Evolutionary conservation across 2,888 invertebrate genomes (phyloP).

Genomic region (Brachylomia viminalis): DNA sequence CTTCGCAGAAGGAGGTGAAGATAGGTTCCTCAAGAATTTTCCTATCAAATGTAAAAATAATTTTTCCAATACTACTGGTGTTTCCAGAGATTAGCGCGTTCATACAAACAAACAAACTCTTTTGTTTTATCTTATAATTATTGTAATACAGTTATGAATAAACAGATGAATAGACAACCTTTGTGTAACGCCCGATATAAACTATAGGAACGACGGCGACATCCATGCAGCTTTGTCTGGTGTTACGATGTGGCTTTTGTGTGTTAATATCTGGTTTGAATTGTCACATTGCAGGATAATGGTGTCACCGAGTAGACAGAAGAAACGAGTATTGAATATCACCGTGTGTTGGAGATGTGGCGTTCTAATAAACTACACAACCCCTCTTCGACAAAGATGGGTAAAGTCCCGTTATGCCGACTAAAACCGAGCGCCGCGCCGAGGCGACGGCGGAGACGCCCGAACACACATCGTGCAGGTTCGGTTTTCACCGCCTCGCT

Average conservation of each 20-base stretch:
- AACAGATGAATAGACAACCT: slow-evolving; percentile 17
- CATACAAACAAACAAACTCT: not conserved
- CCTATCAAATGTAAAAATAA: not conserved
- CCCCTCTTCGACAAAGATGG: too few relatives aligned
- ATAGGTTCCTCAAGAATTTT: not conserved
- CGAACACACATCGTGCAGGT: too few relatives aligned
- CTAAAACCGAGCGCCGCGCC: too few relatives aligned
- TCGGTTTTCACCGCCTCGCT: too few relatives aligned
- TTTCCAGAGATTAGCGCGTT: not conserved
- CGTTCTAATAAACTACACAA: too few relatives aligned
- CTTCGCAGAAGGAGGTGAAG: too few relatives aligned
- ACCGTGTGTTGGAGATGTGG: not conserved
- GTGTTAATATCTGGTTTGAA: slow-evolving; percentile 1
- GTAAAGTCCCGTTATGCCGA: too few relatives aligned
- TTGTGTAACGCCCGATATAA: slow-evolving; percentile 21
- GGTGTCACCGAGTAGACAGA: not conserved
- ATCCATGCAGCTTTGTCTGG: slow-evolving; percentile 33
- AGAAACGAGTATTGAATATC: not conserved
- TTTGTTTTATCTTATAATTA: not conserved
- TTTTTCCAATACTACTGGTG: not conserved
- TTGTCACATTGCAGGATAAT: slow-evolving; percentile 15
- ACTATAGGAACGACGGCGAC: slow-evolving; percentile 1
- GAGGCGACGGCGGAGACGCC: too few relatives aligned
- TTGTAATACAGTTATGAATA: not conserved
- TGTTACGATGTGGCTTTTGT: slow-evolving; percentile 13